Percentiles rank a stretch among this genome's conserved stretches.
These are phyloP conservation scores for Thymelicus sylvestris DNA, from an alignment of 2,888 invertebrate species.

Conservation along the genomic window DNA sequence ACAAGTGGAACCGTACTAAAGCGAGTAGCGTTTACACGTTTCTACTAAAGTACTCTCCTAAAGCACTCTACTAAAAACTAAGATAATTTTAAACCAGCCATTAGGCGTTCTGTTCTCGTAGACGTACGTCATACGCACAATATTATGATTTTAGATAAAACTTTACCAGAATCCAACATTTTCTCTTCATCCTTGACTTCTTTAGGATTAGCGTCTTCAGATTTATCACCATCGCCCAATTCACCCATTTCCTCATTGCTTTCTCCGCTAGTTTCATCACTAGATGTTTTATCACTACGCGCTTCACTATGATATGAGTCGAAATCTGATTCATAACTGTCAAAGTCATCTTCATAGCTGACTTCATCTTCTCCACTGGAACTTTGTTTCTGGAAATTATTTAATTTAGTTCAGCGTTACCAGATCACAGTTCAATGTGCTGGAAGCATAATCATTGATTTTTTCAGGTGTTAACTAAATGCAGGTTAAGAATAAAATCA, in stretches of 20 bases:
- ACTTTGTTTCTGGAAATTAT: constrained; percentile 37
- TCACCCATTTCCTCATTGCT: constrained; percentile 39
- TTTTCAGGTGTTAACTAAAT: too few species aligned
- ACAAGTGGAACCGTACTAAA: too few species aligned
- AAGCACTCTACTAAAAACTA: too few species aligned
- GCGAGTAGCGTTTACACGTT: too few species aligned
- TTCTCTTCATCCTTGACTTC: constrained; percentile 68
- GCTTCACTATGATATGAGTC: constrained; percentile 71
- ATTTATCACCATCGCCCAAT: constrained; percentile 36
- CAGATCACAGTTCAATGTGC: too few species aligned
- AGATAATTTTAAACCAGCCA: too few species aligned
- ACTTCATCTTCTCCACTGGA: constrained; percentile 67
- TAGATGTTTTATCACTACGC: constrained; percentile 38
- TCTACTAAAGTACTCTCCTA: too few species aligned
- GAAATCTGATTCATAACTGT: constrained; percentile 80
- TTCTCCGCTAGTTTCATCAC: constrained; percentile 38
- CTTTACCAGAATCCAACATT: constrained; percentile 74
- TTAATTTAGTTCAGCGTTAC: neutral
- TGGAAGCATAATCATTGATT: too few species aligned
- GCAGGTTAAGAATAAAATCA: too few species aligned
- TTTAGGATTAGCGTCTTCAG: constrained; percentile 45
- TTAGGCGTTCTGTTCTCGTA: too few species aligned
- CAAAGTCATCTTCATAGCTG: constrained; percentile 81
- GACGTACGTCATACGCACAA: too few species aligned
- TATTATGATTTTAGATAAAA: neutral